Conservation (phyloP, 2,888 invertebrate genomes). For the Andrena praecox region DNA sequence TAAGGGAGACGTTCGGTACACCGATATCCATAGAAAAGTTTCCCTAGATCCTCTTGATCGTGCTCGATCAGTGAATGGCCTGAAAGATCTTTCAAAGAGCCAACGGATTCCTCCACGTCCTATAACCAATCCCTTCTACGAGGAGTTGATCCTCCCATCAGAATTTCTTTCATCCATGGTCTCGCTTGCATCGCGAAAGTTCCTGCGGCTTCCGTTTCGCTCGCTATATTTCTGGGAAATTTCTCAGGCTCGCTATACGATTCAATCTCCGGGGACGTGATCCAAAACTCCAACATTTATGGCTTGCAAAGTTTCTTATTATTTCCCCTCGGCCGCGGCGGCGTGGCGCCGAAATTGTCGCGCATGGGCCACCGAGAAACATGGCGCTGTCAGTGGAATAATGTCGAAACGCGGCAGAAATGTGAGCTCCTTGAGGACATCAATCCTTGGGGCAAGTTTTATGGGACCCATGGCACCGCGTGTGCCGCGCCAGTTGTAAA, state of each 20-base stretch:
- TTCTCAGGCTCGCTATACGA: constrained; percentile 2
- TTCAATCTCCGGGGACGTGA: constrained; percentile 42
- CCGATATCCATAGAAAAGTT: constrained; percentile 3
- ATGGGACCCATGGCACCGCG: constrained; percentile 59
- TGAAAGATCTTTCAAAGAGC: constrained; percentile 4
- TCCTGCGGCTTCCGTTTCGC: constrained; percentile 42
- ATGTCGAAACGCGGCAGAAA: constrained; percentile 46
- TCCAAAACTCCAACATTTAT: constrained; percentile 42
- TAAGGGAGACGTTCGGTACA: not conserved
- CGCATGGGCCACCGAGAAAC: constrained; percentile 32
- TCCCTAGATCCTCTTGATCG: not conserved
- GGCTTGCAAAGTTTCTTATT: constrained; percentile 46
- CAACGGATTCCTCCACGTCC: constrained; percentile 13
- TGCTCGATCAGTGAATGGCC: constrained; percentile 1
- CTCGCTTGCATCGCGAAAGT: constrained; percentile 18
- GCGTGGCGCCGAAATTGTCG: constrained; percentile 33
- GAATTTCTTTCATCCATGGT: constrained; percentile 35
- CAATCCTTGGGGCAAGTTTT: constrained; percentile 62
- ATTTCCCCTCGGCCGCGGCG: constrained; percentile 21
- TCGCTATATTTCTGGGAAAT: constrained; percentile 29
- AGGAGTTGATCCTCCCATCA: constrained; percentile 26
- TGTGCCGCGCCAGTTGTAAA: constrained; percentile 52
- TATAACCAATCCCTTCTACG: constrained; percentile 26
- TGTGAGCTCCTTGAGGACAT: constrained; percentile 49
- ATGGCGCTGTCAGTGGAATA: constrained; percentile 24